phyloP scores from a whole-genome alignment of 1,140 invertebrate species.

The Leptinotarsa undecemlineata region DNA sequence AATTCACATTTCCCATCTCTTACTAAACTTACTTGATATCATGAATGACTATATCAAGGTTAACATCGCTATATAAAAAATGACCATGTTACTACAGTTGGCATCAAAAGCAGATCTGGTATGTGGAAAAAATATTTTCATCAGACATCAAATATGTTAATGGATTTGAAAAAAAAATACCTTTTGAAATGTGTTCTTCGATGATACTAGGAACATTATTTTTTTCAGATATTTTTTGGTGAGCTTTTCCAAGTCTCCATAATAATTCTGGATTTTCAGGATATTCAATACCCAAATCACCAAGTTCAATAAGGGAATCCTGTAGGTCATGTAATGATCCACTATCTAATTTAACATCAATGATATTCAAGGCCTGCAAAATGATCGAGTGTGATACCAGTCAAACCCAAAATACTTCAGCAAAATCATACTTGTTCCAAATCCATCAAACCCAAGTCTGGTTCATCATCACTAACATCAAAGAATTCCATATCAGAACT shows the following conservation, averaged over 20 bases:
- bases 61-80: no score
- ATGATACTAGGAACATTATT: constrained; percentile 58
- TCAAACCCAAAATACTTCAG: background rate
- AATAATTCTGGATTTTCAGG: constrained; percentile 61
- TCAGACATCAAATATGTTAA: no score
- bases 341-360: constrained; percentile 50
- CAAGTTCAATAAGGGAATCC: constrained; percentile 51
- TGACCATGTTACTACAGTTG: no score
- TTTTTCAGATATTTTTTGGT: constrained; percentile 60
- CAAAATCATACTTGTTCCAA: constrained; percentile 30
- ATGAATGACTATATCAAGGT: no score
- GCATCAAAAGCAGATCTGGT: no score
- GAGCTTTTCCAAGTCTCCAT: constrained; percentile 71
- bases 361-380: constrained; percentile 39
- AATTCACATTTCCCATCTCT: no score
- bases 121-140: no score
- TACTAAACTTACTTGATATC: no score
- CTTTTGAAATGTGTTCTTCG: constrained; percentile 62
- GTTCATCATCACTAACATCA: constrained; percentile 52
- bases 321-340: constrained; percentile 39
- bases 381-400: background rate
- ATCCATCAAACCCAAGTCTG: background rate
- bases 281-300: constrained; percentile 53
- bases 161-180: constrained; percentile 49
- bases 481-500: constrained; percentile 54